Evolutionary conservation across 2,113 vertebrate genomes (phyloP).

Genomic region (Phoenicopterus ruber): DNA sequence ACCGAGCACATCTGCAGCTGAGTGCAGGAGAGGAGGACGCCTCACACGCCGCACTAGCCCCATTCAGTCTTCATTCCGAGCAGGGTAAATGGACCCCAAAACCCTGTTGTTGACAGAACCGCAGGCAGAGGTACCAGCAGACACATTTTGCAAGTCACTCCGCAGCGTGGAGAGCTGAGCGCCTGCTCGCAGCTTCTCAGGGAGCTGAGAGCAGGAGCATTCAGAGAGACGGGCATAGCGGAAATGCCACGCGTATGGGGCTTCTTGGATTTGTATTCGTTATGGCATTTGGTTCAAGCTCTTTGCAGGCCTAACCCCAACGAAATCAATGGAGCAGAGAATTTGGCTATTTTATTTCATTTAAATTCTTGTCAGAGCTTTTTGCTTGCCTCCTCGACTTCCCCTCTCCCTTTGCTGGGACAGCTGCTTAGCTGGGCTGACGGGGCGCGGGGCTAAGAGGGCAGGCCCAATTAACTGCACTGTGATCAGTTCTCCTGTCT

Average conservation of each 20-base stretch:
- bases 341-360: neutral
- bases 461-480: neutral
- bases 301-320: neutral
- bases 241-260: accelerated
- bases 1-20: accelerated
- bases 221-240: neutral
- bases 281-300: neutral
- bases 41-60: accelerated
- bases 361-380: neutral
- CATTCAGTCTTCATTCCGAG: neutral
- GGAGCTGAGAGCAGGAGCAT: neutral
- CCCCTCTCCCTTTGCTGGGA: neutral
- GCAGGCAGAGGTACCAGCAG: neutral
- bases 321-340: neutral
- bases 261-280: neutral
- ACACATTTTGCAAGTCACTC: neutral
- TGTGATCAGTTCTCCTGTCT: neutral
- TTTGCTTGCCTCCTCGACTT: neutral
- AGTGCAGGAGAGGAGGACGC: accelerated
- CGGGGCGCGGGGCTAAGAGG: neutral
- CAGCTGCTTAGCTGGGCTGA: slow-evolving; percentile 5
- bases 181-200: neutral
- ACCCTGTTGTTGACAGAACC: accelerated
- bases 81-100: neutral
- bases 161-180: accelerated